Conservation (phyloP, 2,797 vertebrate species). For the Nasua narica region DNA sequence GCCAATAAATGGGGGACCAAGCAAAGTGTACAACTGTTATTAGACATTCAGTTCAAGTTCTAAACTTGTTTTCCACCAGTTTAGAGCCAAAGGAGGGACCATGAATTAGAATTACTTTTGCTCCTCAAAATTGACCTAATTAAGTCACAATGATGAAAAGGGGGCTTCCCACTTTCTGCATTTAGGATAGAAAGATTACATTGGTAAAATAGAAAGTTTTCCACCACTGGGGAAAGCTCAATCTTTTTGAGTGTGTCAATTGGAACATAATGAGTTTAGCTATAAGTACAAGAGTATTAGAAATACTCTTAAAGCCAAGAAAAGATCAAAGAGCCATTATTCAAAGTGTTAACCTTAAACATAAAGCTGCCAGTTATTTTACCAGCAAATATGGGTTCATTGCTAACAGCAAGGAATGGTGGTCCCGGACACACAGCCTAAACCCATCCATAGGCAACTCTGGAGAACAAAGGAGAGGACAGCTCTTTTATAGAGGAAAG, state of each 20-base stretch:
- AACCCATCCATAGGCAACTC: neutral
- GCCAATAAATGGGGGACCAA: neutral
- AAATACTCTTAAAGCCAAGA: neutral
- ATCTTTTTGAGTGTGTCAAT: neutral
- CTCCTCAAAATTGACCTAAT: neutral
- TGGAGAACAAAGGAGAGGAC: neutral
- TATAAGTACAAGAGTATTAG: slow-evolving; percentile 1
- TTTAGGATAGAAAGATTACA: neutral
- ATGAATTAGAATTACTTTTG: neutral
- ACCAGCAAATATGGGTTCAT: neutral
- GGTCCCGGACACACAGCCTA: neutral
- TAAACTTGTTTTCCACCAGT: neutral
- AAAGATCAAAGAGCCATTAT: slow-evolving; percentile 2
- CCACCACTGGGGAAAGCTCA: neutral
- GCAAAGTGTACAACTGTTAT: neutral
- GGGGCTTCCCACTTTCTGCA: neutral
- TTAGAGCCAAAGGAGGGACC: neutral
- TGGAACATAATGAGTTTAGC: neutral
- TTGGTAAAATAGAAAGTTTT: neutral
- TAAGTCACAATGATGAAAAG: neutral
- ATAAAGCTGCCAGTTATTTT: neutral
- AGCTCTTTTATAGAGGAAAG: neutral
- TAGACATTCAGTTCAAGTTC: neutral
- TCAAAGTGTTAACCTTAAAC: neutral
- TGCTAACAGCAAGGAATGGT: neutral